These are phyloP conservation scores for Phaethon lepturus DNA, from an alignment of 2,113 vertebrate genomes.

Conservation along the genomic window DNA sequence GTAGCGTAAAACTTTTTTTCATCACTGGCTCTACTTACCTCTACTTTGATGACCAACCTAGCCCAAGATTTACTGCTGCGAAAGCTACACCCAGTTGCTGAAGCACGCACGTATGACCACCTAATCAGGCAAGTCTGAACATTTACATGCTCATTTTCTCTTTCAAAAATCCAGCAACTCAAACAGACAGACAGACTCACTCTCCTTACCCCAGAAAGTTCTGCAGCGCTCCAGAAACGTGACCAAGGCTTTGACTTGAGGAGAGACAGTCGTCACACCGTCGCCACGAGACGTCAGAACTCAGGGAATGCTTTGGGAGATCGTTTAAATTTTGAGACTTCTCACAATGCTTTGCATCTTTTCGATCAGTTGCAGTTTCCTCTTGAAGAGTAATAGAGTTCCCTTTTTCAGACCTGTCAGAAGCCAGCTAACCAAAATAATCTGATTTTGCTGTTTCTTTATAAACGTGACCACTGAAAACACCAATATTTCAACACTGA, in stretches of 20 bases:
- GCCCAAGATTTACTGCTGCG: rapidly evolving
- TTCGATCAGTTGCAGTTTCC: neutral
- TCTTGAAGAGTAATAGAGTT: neutral
- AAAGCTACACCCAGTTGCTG: rapidly evolving
- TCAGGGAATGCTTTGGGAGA: rapidly evolving
- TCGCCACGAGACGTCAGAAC: neutral
- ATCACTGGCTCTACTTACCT: rapidly evolving
- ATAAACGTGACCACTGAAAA: neutral
- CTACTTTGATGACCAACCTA: too few species aligned
- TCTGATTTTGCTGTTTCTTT: neutral
- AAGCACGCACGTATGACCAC: rapidly evolving
- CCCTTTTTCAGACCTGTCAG: rapidly evolving
- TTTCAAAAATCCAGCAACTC: neutral
- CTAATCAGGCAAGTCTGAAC: neutral
- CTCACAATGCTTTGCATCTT: rapidly evolving
- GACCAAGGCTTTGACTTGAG: neutral
- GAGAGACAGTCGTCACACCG: rapidly evolving
- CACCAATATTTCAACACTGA: neutral
- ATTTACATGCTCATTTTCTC: rapidly evolving
- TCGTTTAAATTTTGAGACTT: rapidly evolving
- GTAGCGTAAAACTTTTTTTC: rapidly evolving
- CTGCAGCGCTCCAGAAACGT: rapidly evolving
- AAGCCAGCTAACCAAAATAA: neutral
- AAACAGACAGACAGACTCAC: neutral
- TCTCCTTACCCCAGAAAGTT: neutral